These are phyloP conservation scores for Ciconia stormi DNA, from an alignment of 2,113 vertebrate genomes.

Conservation along the genomic window DNA sequence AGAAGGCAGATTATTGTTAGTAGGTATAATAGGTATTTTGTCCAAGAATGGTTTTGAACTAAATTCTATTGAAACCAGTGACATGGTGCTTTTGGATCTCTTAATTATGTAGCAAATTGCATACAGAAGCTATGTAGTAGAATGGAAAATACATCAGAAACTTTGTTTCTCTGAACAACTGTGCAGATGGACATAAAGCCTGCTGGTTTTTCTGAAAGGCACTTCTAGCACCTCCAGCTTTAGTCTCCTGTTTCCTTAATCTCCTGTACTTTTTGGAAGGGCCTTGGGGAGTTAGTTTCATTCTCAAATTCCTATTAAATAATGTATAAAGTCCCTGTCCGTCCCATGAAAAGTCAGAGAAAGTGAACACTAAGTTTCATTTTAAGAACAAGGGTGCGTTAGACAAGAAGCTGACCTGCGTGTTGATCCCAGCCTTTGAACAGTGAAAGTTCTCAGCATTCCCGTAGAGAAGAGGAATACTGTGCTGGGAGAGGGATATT, in stretches of 20 bases:
- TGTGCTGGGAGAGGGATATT: neutral
- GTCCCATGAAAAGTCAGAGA: neutral
- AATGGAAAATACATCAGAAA: neutral
- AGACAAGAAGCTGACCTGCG: neutral
- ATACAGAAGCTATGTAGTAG: neutral
- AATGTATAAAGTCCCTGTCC: neutral
- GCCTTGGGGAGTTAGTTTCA: neutral
- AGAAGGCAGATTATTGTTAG: neutral
- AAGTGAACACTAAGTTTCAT: neutral
- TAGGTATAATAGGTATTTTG: neutral
- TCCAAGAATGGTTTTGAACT: neutral
- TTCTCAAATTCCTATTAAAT: neutral
- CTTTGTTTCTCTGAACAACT: neutral
- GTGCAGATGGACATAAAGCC: neutral
- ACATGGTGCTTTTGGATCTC: neutral
- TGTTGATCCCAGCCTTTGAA: neutral
- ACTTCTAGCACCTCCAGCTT: neutral
- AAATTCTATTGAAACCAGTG: neutral
- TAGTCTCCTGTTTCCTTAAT: neutral
- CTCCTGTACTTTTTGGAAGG: neutral
- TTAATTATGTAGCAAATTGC: neutral
- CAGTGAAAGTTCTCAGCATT: neutral
- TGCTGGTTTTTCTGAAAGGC: neutral
- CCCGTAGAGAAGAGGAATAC: neutral
- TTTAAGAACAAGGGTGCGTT: neutral